phyloP scores from a whole-genome alignment of 2,113 vertebrate genomes.

The Chinchilla lanigera region DNA sequence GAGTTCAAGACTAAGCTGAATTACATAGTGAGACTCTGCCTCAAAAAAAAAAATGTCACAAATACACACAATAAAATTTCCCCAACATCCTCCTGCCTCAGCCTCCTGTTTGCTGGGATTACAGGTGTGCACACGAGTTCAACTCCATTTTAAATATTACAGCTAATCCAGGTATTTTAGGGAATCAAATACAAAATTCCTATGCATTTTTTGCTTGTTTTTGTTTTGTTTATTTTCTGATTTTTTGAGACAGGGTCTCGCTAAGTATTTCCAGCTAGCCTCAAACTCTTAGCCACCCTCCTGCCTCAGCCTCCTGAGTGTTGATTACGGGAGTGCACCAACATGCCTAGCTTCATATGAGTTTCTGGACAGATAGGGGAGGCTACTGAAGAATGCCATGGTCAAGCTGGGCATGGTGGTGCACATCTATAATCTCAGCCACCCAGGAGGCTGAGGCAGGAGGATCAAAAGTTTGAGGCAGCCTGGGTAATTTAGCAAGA shows the following conservation, averaged over 20 bases:
- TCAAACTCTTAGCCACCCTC: too few relatives aligned
- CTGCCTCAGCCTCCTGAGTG: not conserved
- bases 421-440: not conserved
- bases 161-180: not conserved
- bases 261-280: too few relatives aligned
- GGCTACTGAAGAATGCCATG: not conserved
- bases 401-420: not conserved
- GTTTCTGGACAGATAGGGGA: not conserved
- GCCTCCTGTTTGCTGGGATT: not conserved
- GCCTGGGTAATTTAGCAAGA: not conserved
- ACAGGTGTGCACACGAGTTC: not conserved
- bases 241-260: too few relatives aligned
- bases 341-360: not conserved
- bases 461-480: not conserved
- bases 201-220: not conserved
- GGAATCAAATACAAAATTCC: not conserved
- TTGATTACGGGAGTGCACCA: not conserved
- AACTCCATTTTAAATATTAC: constrained; percentile 14
- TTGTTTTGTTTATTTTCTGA: not conserved
- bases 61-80: too few relatives aligned
- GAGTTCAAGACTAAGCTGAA: not conserved
- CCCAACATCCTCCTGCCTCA: not conserved
- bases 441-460: not conserved
- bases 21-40: not conserved
- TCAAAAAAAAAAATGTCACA: not conserved